Evolutionary conservation across 2,113 vertebrate genomes (phyloP), one percentile per base, ranked within the genome.

Genomic region (Silurus asotus): DNA sequence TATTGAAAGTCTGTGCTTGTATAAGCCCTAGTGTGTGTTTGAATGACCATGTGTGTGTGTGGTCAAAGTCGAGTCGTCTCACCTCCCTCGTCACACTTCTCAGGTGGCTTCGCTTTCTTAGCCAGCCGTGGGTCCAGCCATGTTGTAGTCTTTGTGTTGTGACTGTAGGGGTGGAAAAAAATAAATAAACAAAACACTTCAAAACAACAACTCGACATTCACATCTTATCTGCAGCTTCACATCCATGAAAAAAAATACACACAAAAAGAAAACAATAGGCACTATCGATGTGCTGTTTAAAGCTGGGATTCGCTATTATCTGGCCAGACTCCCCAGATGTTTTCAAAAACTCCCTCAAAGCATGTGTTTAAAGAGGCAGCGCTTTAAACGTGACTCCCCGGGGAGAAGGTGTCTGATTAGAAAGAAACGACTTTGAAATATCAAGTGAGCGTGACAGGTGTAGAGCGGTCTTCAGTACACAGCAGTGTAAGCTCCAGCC

Each of bases 41-140:
- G 77, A 48, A 53, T 25, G 69, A 11, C 11, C 5, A 81, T 23
- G 55, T 69, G 15, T 56, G 49, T 15, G 48, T 70, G 64, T 23
- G 15, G 59, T 70, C 13, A n/a, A 67, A 37, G 20, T 1, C 9
- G 14, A 48, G 51, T 48, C 49, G 28, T 87, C 93, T 94, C 90
- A 99, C 98, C 98, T 96, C 97, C 98, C 90, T 99, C 97, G 87
- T 97, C 96, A 91, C 98, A 99, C 81, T 99, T 98, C 93, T 99
- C 98, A 0, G 97, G 96, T 79, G 98, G 97, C 93, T 99, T 99
- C 85, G 97, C 97, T 95, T 97, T 99, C 93, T 96, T 98, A 88
- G 97, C 97, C n/a, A 99, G 97, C 23, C 98, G 96, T 1, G 98
- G 98, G 91, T 99, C 98, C 90, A 99, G 93, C 98, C 98, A 99